Base-by-base conservation (phyloP, 1,140 invertebrate genomes). In the Stegodyphus dumicola region DNA sequence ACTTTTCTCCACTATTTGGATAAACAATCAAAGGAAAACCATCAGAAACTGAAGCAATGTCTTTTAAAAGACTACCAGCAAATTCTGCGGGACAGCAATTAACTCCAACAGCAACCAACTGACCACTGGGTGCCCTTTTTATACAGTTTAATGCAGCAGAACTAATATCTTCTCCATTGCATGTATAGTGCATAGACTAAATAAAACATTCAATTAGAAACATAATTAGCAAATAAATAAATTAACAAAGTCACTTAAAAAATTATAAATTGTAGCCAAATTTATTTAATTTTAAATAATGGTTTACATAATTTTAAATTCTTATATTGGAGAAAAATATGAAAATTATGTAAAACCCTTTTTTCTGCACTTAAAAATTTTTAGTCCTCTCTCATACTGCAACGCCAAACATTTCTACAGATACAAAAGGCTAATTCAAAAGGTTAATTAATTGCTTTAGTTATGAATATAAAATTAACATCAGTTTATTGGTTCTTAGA, bases 61-160 rank as follows among this genome's bases (percentile, higher is more conserved):
- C 90, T 75, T 90, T 88, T 17, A 95, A 90, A 2, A 95, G 89
- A 2, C 92, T 89, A 0, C 89, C 89, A 5, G 95, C 92, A 88
- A 91, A 89, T 49, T 91, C 90, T 4, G 95, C 95, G 75, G 93
- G 90, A 2, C 95, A 92, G 90, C 97, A 98, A 90, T 98, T 98
- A 0, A 96, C 93, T 2, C 97, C 97, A 71, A 98, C 92, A 5
- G 94, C 96, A 56, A 94, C 91, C 56, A 96, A 91, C 90, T 95
- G 94, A 17, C 93, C 91, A 5, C 93, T 92, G 88, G 92, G 93
- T 49, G 90, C 89, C 83, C 92, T 92, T 91, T 93, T 95, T 13
- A 85, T 51, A 90, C 93, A 95, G 84, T 90, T 91, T 87, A 92
- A 90, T 3, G 93, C 93, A 6, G 93, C 92, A 80, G 92, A 90